Conservation (phyloP, 2,888 invertebrate genomes). For the Phasia obesa region DNA sequence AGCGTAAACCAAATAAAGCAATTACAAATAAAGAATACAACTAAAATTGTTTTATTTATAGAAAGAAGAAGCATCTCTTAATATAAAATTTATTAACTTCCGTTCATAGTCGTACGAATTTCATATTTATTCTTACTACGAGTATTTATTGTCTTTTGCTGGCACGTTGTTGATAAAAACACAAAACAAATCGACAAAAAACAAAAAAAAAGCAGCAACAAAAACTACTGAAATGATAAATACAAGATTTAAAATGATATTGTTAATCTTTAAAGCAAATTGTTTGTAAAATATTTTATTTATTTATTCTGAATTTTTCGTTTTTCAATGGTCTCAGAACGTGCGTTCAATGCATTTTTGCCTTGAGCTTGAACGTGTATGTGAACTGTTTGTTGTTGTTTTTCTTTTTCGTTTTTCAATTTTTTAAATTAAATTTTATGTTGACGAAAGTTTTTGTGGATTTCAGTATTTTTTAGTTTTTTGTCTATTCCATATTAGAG, state of each 20-base stretch:
- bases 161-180: slow-evolving; percentile 23
- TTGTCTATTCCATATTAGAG: background rate
- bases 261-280: slow-evolving; percentile 66
- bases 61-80: slow-evolving; percentile 11
- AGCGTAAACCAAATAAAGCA: slow-evolving; percentile 23
- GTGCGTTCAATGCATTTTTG: slow-evolving; percentile 68
- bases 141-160: slow-evolving; percentile 32
- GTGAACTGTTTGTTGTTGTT: slow-evolving; percentile 59
- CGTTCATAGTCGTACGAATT: slow-evolving; percentile 34
- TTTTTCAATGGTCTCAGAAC: slow-evolving; percentile 53
- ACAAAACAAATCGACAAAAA: background rate
- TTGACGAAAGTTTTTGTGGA: slow-evolving; percentile 9
- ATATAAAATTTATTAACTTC: slow-evolving; percentile 47
- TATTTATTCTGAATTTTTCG: slow-evolving; percentile 31
- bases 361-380: slow-evolving; percentile 70
- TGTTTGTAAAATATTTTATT: slow-evolving; percentile 47
- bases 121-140: background rate
- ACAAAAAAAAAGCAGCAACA: background rate
- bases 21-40: slow-evolving; percentile 17
- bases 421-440: slow-evolving; percentile 32
- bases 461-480: slow-evolving; percentile 6
- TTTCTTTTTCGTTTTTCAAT: background rate
- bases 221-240: slow-evolving; percentile 27
- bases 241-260: slow-evolving; percentile 51
- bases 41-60: slow-evolving; percentile 29